phyloP scores from a whole-genome alignment of 2,797 vertebrate species.

The Clarias laeviceps region DNA sequence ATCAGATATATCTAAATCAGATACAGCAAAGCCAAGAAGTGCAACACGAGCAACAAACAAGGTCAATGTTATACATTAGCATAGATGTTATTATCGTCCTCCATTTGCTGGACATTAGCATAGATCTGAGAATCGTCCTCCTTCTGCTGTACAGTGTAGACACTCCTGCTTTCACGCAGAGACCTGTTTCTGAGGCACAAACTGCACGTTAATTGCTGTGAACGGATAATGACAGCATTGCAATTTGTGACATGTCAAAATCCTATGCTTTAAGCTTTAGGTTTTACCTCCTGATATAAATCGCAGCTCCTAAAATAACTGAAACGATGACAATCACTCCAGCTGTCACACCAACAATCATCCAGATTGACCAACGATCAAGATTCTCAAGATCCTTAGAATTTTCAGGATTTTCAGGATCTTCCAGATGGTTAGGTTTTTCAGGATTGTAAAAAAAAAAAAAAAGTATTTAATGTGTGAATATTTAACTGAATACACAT shows the following conservation, averaged over 20 bases:
- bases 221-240: neutral
- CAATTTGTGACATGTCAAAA: neutral
- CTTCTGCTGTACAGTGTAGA: neutral
- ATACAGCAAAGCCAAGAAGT: too few species aligned
- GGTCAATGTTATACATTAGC: neutral
- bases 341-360: neutral
- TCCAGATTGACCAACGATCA: neutral
- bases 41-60: too few species aligned
- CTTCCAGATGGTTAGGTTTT: too few species aligned
- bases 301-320: neutral
- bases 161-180: constrained; percentile 2
- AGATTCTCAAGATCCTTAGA: neutral
- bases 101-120: neutral
- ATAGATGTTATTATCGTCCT: neutral
- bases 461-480: too few species aligned
- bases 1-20: too few species aligned
- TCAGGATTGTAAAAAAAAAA: neutral
- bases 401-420: neutral
- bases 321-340: neutral
- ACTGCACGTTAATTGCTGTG: neutral
- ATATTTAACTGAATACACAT: neutral
- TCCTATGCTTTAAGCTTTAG: neutral
- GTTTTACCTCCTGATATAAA: constrained; percentile 6
- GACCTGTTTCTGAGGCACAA: neutral
- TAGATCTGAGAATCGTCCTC: neutral